Evolutionary conservation across 2,113 vertebrate genomes (phyloP), one percentile per base, ranked within the genome.

Genomic region (Neodon shergylaensis): DNA sequence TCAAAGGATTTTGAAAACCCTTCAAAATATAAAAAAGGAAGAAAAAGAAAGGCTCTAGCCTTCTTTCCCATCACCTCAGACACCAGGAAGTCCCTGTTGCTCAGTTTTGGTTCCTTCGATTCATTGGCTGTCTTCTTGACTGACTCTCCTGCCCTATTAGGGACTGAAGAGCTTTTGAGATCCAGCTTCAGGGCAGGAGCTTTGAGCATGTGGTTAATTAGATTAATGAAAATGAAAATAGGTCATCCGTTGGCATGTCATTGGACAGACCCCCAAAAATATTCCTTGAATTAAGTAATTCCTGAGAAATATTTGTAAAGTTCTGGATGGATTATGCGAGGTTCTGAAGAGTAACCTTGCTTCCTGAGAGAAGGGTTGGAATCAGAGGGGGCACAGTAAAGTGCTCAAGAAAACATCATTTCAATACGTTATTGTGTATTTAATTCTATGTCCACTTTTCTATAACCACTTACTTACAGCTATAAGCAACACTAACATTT

Each of bases 231-330:
- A 13, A 26, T 10, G 5, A 42, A 76, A 26, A 11, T 7, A 4
- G 39, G 33, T 90, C 4, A 73, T 11, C 61, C 33, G 33, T 16
- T 44, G 82, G 28, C 42, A 52, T 24, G 47, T 39, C 24, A 83
- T 92, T 28, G 83, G 47, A 66, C 1, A 73, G 88, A 65, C 33
- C 14, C 3, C 33, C 4, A 39, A 39, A 83, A 61, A 0, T 70
- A 19, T 82, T 81, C 14, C 77, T 76, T 33, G 39, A 39, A 77
- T 92, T 92, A 72, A 94, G 47, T 17, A 82, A 94, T 76, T 92
- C 42, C 88, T 84, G 49, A 87, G 81, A 81, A 8, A 72, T 82
- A 7, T 74, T n/a, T 24, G 61, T 42, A 42, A 91, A 61, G 54
- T 70, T 7, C 4, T 73, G 8, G 82, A 92, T 6, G 22, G 5